A percentile compares a stretch with the other conserved stretches of the same genome.
phyloP scores from a whole-genome alignment of 2,888 invertebrate genomes.

The Gari tellinella region DNA sequence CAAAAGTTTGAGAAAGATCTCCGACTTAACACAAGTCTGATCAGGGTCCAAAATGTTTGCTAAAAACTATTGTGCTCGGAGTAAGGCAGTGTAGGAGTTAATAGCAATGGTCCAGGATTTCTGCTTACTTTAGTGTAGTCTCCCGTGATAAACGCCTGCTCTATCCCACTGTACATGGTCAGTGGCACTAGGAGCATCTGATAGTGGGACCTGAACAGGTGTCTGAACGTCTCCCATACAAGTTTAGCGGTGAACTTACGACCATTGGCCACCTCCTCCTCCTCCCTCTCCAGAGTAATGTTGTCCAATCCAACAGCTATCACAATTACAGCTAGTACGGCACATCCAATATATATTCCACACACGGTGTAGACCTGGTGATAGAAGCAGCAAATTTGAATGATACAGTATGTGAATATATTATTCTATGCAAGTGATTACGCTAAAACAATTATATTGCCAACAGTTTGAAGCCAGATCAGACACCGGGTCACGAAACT shows the following conservation, averaged over 20 bases:
- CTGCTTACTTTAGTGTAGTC: constrained; percentile 85
- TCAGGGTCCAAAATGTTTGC: too few relatives aligned
- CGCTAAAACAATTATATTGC: too few relatives aligned
- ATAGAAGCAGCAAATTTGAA: too few relatives aligned
- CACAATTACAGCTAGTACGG: constrained; percentile 93
- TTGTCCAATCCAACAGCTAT: constrained; percentile 93
- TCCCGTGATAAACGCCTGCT: constrained; percentile 98
- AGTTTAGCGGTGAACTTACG: constrained; percentile 64
- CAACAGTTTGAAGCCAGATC: too few relatives aligned
- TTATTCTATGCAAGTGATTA: too few relatives aligned
- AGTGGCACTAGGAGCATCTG: constrained; percentile 97
- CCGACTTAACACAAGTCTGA: too few relatives aligned
- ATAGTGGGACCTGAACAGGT: constrained; percentile 93
- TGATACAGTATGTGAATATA: too few relatives aligned
- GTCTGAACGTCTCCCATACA: constrained; percentile 91
- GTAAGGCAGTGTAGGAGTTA: too few relatives aligned
- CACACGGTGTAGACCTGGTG: constrained; percentile 94
- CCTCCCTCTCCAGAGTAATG: constrained; percentile 77
- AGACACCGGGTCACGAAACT: too few relatives aligned
- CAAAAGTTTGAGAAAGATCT: too few relatives aligned
- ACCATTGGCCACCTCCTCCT: constrained; percentile 24
- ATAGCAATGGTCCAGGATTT: too few relatives aligned
- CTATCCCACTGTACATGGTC: constrained; percentile 98
- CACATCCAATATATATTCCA: constrained; percentile 94
- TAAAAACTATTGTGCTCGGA: too few relatives aligned